Evolutionary conservation across 2,113 vertebrate species (phyloP).

Genomic region (Phaethornis superciliosus): DNA sequence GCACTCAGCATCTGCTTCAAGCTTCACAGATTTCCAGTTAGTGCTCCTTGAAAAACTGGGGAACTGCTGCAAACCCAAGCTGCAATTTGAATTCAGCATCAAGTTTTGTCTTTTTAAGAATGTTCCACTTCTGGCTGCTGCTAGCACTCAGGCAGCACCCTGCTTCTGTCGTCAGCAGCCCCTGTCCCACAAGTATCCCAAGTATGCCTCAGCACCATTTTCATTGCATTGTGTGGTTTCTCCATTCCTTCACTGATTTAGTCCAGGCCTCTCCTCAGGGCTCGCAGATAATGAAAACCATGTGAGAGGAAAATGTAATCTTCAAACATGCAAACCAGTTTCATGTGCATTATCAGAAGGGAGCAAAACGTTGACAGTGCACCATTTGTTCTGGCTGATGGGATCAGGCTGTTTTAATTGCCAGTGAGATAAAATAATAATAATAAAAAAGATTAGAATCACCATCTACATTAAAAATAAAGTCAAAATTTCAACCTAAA

Average conservation of each 20-base stretch:
- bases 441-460: not conserved
- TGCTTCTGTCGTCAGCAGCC: constrained; percentile 77
- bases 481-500: not conserved
- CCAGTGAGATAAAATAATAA: constrained; percentile 15
- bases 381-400: constrained; percentile 74
- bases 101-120: not conserved
- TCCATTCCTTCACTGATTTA: constrained; percentile 80
- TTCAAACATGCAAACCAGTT: constrained; percentile 69
- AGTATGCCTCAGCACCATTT: constrained; percentile 75
- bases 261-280: constrained; percentile 75
- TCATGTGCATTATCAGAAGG: constrained; percentile 67
- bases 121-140: constrained; percentile 48
- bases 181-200: constrained; percentile 80
- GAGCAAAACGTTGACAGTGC: constrained; percentile 57
- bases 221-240: constrained; percentile 81
- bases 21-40: constrained; percentile 34
- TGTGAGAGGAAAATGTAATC: constrained; percentile 74
- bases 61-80: constrained; percentile 32
- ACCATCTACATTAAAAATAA: not conserved
- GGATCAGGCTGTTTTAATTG: constrained; percentile 63
- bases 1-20: not conserved
- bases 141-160: constrained; percentile 66
- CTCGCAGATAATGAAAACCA: constrained; percentile 79
- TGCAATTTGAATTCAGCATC: not conserved
- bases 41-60: constrained; percentile 22